Evolutionary conservation across 2,797 vertebrate species (phyloP), one percentile per base, ranked within the genome.

Genomic region (Thamnophis elegans): DNA sequence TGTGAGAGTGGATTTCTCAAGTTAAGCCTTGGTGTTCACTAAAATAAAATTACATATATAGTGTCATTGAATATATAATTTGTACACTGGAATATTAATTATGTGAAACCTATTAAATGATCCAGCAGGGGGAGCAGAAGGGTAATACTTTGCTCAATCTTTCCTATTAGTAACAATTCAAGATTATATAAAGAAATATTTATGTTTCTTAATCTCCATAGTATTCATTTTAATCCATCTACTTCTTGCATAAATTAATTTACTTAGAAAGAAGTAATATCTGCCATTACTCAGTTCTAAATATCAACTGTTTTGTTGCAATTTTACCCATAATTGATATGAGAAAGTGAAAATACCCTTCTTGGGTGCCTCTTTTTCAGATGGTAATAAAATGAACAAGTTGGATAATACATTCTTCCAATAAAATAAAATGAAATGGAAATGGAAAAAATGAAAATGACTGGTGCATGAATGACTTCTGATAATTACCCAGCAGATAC

Each of bases 51-150:
- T 87, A 59, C 42, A 60, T 32, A 54, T 22, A 59, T 26, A 53
- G 32, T 65, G 86, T 56, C 89, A 1, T 86, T 93, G 51, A 90
- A 92, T 94, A 87, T 87, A 82, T 94, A 93, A 91, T 32, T 78
- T 59, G 82, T 42, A 73, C 58, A 12, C 1, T 82, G 11, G 94
- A 53, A 25, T 16, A 91, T 90, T 92, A 93, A 93, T 91, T 60
- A 93, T 12, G 89, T 89, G 16, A 93, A 95, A 26, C 47, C 32
- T 95, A 88, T 94, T 62, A 94, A 93, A 94, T 92, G 92, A 95
- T 94, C 96, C 97, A 97, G 96, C 89, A 97, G 97, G 95, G 96
- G 96, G 97, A 96, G 96, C 96, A 95, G 96, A 95, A 94, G 96
- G 0, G 7, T 90, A 97, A 96, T 91, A 89, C 53, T 96, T 96